Evolutionary conservation across 1,140 invertebrate genomes (phyloP).

Genomic region (Drosophila aff.): DNA sequence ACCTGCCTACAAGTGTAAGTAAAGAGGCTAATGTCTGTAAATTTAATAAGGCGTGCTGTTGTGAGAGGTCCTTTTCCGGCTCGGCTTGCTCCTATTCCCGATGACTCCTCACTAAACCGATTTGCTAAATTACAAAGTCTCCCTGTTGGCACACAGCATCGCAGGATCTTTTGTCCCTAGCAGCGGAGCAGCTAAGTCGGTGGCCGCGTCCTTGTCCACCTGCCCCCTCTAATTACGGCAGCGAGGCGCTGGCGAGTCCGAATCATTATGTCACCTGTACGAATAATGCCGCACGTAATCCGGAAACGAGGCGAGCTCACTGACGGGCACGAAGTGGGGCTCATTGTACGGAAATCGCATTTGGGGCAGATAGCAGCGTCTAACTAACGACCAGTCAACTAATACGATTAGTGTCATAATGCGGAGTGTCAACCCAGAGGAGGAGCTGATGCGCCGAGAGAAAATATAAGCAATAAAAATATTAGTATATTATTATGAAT

Average conservation of each 20-base stretch:
- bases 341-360: conserved; percentile 79
- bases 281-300: conserved; percentile 77
- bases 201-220: too few species aligned
- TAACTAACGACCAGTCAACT: conserved; percentile 71
- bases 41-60: conserved; percentile 63
- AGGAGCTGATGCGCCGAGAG: conserved; percentile 1
- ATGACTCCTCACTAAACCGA: conserved; percentile 66
- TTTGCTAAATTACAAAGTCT: conserved; percentile 74
- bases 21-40: conserved; percentile 52
- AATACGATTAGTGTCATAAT: conserved; percentile 80
- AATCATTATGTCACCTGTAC: conserved; percentile 77
- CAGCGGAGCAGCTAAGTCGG: conserved; percentile 12
- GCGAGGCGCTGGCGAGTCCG: conserved; percentile 48
- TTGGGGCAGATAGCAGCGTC: conserved; percentile 62
- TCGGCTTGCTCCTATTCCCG: conserved; percentile 20
- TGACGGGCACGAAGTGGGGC: conserved; percentile 27
- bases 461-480: not conserved
- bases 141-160: conserved; percentile 10
- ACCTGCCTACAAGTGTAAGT: conserved; percentile 36
- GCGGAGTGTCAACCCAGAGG: conserved; percentile 34
- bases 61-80: conserved; percentile 15
- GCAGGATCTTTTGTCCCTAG: conserved; percentile 39
- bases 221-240: conserved; percentile 61
- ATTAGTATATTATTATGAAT: too few species aligned
- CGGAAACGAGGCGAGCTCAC: conserved; percentile 55